Conservation (phyloP, 2,888 invertebrate genomes). For the Rotaria macrura region DNA sequence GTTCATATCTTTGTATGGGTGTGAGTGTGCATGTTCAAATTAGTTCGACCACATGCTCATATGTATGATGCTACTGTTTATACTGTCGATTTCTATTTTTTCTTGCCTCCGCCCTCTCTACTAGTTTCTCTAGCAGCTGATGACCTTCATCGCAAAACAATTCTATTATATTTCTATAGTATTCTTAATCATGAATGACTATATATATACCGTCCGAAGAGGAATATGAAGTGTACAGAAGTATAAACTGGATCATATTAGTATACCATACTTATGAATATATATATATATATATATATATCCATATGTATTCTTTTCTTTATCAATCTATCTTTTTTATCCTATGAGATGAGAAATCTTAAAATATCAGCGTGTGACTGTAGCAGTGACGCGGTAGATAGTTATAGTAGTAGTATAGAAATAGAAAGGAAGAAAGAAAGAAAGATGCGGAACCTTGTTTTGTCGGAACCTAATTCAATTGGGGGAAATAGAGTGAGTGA, state of each 20-base stretch:
- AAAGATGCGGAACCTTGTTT: not conserved
- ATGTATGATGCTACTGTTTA: not conserved
- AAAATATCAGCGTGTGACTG: not conserved
- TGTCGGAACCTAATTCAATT: not conserved
- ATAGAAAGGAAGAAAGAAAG: not conserved
- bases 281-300: not conserved
- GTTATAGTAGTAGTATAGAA: not conserved
- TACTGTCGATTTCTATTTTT: not conserved
- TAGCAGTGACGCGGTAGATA: not conserved
- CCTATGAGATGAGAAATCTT: not conserved
- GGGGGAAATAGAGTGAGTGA: not conserved
- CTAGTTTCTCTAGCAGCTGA: not conserved
- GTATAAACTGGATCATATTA: not conserved
- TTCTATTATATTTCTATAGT: not conserved
- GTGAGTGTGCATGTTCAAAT: not conserved
- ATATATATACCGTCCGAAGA: not conserved
- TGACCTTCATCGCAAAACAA: not conserved
- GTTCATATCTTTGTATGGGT: not conserved
- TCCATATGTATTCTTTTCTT: not conserved
- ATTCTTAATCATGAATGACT: not conserved
- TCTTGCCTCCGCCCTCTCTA: not conserved
- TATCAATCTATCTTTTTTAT: not conserved
- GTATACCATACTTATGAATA: too few species aligned
- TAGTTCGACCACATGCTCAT: not conserved
- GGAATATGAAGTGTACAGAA: not conserved